These are phyloP conservation scores for Achatina immaculata DNA, from an alignment of 1,140 invertebrate genomes.

Conservation along the genomic window DNA sequence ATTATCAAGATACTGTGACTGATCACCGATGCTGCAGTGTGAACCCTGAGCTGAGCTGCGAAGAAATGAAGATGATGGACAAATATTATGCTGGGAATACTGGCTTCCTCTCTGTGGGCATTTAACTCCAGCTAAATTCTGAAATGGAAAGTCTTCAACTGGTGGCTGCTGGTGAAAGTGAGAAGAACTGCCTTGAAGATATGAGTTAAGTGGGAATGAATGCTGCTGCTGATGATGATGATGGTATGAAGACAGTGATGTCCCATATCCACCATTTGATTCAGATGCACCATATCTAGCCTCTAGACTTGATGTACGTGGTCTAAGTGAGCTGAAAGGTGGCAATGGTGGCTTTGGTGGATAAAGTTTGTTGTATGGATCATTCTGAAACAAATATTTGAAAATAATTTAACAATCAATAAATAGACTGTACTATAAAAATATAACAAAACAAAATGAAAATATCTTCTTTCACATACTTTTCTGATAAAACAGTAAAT, in stretches of 20 bases:
- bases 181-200: not conserved
- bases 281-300: not conserved
- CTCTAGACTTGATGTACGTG: not conserved
- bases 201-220: not conserved
- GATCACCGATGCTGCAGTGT: not conserved
- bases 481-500: too few species aligned
- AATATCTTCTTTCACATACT: too few species aligned
- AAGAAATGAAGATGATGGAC: not conserved
- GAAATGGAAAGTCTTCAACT: not conserved
- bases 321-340: slow-evolving; percentile 10
- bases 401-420: not conserved
- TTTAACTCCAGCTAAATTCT: not conserved
- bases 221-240: not conserved
- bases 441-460: too few species aligned
- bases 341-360: not conserved
- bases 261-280: not conserved
- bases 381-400: not conserved
- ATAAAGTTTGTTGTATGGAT: not conserved
- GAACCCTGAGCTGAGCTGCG: not conserved
- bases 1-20: not conserved
- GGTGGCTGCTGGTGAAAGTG: not conserved
- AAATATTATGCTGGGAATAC: not conserved
- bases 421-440: too few species aligned
- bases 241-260: too few species aligned
- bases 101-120: not conserved